Base-by-base conservation (phyloP, 2,797 vertebrate genomes). In the Phrynocephalus vlangalii region DNA sequence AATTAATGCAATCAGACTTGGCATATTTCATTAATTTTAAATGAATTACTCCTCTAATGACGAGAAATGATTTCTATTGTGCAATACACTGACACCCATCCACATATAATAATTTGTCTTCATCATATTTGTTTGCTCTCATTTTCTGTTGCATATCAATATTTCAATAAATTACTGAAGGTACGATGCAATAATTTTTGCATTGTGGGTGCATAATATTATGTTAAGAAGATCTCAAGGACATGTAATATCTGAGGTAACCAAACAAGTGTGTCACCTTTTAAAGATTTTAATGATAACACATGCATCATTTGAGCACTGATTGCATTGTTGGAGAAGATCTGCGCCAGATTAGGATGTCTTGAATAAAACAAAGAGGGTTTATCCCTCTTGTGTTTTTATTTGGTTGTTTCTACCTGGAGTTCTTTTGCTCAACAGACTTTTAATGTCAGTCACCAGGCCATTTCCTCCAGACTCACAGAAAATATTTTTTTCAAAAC, bases 1-100 rank as follows among this genome's bases (percentile, higher is more conserved):
- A 83, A 77, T 68, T n/a, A 22, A 83, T 83, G 38, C 20, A 33
- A 50, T 66, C 33, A 73, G 33, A 50, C 56, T 52, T 48, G 50
- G 9, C 38, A 48, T 28, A 28, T 11, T 82, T 60, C 6, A 52
- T 30, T 67, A 50, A 87, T 87, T 82, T 87, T 82, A 82, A 82
- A 28, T 76, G 28, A 7, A 75, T 20, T 5, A 44, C 73, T 86
- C 60, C 44, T 86, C 56, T 87, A 67, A 82, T 82, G 38, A 44
- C 38, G 38, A 5, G 38, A 44, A 44, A 44, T 67, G 44, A 60
- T 82, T 75, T 87, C 18, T 50, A 13, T 1, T 63, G 30, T 73
- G 15, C 75, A 75, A 67, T 76, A 33, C 16, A 30, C 38, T 75
- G 82, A 82, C 9, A 38, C 10, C 11, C 20, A 77, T 24, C 76